Base-by-base conservation (phyloP, 2,113 vertebrate species). In the Apteryx owenii region DNA sequence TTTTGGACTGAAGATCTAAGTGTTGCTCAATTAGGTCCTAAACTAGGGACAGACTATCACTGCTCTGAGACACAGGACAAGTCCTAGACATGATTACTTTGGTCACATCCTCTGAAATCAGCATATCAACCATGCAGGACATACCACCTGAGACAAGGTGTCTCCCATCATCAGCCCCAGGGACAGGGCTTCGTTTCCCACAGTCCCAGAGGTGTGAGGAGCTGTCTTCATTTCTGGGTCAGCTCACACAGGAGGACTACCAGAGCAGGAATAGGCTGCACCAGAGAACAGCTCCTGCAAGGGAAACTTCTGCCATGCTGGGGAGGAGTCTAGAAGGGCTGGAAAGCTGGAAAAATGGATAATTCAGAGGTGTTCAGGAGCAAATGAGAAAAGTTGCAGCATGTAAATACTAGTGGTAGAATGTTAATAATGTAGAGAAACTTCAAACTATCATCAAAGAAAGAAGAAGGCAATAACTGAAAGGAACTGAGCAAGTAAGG, bases 231-330 rank as follows among this genome's bases (percentile, higher is more conserved):
- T 7, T 38, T 38, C 29, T 8, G 38, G 6, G 12, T 75, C 50
- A 19, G 4, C 7, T 85, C 21, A 46, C 31, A 25, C 2, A 70
- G 18, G 15, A 60, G 5, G 0, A 1, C 2, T 2, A 42, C 50
- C 6, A 4, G 31, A 69, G 26, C 17, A 73, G 31, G 14, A 3
- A 5, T 1, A 20, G 38, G n/a, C 44, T 54, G 19, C 16, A 66
- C 6, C 18, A 48, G 33, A 33, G 68, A 48, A 69, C 31, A 69
- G 7, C 1, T 69, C 20, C 46, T 50, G 16, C 15, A 10, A 10
- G 8, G 2, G 16, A 82, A 64, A 23, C 2, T 60, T 36, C 81
- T 76, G 1, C 7, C 26, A 5, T 18, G 29, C 5, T 50, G 4
- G 20, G 79, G 40, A 22, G 22, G 9, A 81, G 7, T 17, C 10